Conservation (phyloP, 2,113 vertebrate genomes). For the Microtus pennsylvanicus region DNA sequence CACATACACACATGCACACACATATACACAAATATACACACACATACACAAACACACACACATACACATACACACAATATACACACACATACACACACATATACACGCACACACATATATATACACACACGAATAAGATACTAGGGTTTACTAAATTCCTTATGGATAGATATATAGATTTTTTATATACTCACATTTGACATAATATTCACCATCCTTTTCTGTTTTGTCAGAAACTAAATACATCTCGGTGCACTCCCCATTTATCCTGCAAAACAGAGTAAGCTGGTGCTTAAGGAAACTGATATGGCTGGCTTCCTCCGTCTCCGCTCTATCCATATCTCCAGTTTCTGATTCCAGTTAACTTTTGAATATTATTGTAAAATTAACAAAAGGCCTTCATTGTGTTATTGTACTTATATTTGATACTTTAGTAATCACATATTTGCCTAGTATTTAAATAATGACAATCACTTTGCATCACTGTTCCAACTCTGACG, state of each 20-base stretch:
- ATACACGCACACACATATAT: not conserved
- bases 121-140: not conserved
- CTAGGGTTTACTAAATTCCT: not conserved
- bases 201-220: not conserved
- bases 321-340: not conserved
- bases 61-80: not conserved
- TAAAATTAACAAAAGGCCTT: not conserved
- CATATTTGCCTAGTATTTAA: not conserved
- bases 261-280: conserved; percentile 54
- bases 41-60: not conserved
- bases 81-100: too few relatives aligned
- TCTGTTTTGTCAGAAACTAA: not conserved
- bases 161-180: not conserved
- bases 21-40: not conserved
- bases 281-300: not conserved
- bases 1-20: not conserved
- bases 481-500: too few relatives aligned
- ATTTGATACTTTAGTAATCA: not conserved
- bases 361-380: not conserved
- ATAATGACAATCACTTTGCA: fast-evolving
- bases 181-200: conserved; percentile 11
- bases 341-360: not conserved
- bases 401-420: not conserved
- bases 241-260: not conserved
- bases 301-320: fast-evolving